Evolutionary conservation across 1,140 invertebrate genomes (phyloP), one percentile per base, ranked within the genome.

Genomic region (Drosophila ogumai): DNA sequence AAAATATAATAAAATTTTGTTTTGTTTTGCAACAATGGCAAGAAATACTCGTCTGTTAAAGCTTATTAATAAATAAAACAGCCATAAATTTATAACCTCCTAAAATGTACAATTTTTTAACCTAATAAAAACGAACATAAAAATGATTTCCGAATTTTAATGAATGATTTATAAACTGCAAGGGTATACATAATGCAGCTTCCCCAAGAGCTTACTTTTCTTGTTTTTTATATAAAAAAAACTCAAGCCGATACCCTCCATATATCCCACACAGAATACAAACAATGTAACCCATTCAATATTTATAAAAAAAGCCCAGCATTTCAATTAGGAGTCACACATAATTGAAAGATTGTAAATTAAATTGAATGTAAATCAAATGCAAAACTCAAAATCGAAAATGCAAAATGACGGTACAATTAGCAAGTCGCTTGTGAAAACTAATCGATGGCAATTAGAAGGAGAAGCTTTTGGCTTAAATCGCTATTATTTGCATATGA

Each of bases 391-490:
- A 7, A 54, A 54, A 36, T 36, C 4, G 2, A 2, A 36, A 54
- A 36, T 54, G 50, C 12, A 22, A 36, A 54, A 32, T 36, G 34
- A n/a, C 49, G 9, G 36, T 40, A 63, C 68, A 85, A 81, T 87
- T 87, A 87, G 73, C 61, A 64, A 78, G 40, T 25, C 79, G 67
- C 61, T 71, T 64, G 43, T 40, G 38, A 67, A 47, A 65, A 65
- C 72, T 63, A 68, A 85, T 76, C 75, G 69, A 52, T 64, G 50
- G 74, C 54, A 76, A 76, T 75, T 75, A 76, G 41, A 44, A 19
- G 17, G 12, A 5, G 41, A 36, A 22, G 32, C 50, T n/a, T 50
- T 43, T 32, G 58, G 36, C 41, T 76, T 36, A 59, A 59, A 75
- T 59, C 61, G 63, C 43, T 36, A 15, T 60, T 76, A 76, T 75